Evolutionary conservation across 1,140 invertebrate species (phyloP).

Genomic region (Drosophila truncata): DNA sequence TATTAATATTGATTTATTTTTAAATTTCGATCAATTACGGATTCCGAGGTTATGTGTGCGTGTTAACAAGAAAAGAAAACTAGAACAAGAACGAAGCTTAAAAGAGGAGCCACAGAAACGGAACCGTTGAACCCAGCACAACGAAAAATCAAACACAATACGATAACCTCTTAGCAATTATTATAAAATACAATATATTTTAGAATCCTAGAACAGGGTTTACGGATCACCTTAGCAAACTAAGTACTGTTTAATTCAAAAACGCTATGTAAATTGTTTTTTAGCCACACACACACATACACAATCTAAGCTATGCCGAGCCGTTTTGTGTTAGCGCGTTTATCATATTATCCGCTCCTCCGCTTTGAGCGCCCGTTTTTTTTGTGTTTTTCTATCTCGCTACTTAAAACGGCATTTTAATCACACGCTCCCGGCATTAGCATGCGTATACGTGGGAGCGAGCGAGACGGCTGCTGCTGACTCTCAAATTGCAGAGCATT

Average conservation of each 20-base stretch:
- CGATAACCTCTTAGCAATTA: slow-evolving; percentile 6
- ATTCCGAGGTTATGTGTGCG: neutral
- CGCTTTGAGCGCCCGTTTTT: slow-evolving; percentile 9
- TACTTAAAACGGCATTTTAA: slow-evolving; percentile 75
- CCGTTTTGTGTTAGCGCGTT: slow-evolving; percentile 59
- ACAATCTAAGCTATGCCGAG: slow-evolving; percentile 33
- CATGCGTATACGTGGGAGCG: slow-evolving; percentile 10
- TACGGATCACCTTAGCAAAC: neutral
- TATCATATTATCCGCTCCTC: slow-evolving; percentile 21
- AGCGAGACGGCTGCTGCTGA: neutral
- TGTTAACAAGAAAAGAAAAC: neutral
- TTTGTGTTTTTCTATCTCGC: slow-evolving; percentile 6
- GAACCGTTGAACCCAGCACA: slow-evolving; percentile 25
- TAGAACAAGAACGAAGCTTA: neutral
- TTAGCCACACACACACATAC: neutral
- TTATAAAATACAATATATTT: neutral
- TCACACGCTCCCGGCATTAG: slow-evolving; percentile 49
- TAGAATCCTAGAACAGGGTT: neutral
- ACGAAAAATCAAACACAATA: slow-evolving; percentile 16
- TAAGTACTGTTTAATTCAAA: neutral
- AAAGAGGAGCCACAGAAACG: neutral
- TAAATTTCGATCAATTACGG: neutral
- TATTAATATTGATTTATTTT: too few species aligned
- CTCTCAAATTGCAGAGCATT: slow-evolving; percentile 23
- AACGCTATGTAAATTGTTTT: neutral